Evolutionary conservation across 2,797 vertebrate species (phyloP), one percentile per base, ranked within the genome.

Genomic region (Enteromius radiatus): DNA sequence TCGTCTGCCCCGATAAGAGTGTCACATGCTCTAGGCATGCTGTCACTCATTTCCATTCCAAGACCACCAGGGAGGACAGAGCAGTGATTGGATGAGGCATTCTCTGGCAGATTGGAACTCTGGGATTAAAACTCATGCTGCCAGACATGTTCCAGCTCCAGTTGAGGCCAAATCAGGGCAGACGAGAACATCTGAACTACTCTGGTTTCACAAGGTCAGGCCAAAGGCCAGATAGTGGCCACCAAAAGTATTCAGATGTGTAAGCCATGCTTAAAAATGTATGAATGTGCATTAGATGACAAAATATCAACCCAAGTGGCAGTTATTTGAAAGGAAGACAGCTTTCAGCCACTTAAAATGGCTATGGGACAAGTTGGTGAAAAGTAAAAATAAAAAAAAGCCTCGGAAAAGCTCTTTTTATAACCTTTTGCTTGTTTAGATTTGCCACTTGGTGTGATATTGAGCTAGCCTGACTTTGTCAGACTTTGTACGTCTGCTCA

Each of bases 31-130:
- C 77, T 63, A 21, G 17, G 86, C 90, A 86, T 84, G 84, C 89
- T 90, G 84, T 90, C 89, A 89, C 85, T 87, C 88, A 81, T 90
- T 92, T 91, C 86, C 86, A 89, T 88, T 91, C 85, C 90, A 84
- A 78, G 83, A 87, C 91, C 87, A 86, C 84, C 79, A 88, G 87
- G 80, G 84, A 86, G 84, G 86, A 81, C 88, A 88, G 88, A 87
- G 91, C 91, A 87, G 84, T 88, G 88, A 85, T 85, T 88, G 85
- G 90, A 87, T 82, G 84, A 87, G 90, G n/a, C 87, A 74, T 41
- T 71, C 33, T 38, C 64, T 87, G 88, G 87, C 89, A 89, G 92
- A 93, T 93, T 91, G 91, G 49, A 90, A 89, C 84, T 64, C 81
- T 31, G 47, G 90, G 92, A 93, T 93, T 92, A 93, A 87, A 89